Evolutionary conservation across 2,113 vertebrate genomes (phyloP).

Genomic region (Gymnocephalus cernua): DNA sequence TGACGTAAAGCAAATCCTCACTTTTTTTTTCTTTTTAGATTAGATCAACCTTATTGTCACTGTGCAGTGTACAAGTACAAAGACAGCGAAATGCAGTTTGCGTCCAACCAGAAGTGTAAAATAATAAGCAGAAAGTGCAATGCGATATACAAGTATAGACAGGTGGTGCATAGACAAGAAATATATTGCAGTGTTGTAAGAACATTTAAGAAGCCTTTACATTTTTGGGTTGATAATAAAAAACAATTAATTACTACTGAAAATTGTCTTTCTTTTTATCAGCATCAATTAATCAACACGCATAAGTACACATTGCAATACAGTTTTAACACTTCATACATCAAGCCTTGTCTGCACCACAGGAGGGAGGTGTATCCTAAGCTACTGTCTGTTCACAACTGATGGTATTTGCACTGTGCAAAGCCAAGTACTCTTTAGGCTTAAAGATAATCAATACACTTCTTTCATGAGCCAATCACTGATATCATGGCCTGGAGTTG

Average conservation of each 20-base stretch:
- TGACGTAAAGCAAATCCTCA: background rate
- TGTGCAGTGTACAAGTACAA: too few relatives aligned
- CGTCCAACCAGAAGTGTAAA: too few relatives aligned
- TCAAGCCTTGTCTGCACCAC: slow-evolving; percentile 34
- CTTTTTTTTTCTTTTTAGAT: too few relatives aligned
- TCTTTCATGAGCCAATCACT: background rate
- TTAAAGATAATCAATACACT: background rate
- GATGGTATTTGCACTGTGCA: background rate
- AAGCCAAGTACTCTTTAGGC: slow-evolving; percentile 2
- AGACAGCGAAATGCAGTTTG: too few relatives aligned
- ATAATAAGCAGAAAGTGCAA: too few relatives aligned
- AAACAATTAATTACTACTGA: background rate
- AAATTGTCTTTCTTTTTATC: background rate
- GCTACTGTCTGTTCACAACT: background rate
- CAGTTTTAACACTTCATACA: background rate
- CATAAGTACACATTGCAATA: background rate
- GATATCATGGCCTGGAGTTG: background rate
- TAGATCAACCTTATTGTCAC: too few relatives aligned
- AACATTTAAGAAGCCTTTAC: background rate
- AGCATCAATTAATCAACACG: background rate
- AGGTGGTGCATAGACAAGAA: too few relatives aligned
- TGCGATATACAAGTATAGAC: too few relatives aligned
- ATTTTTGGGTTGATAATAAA: background rate
- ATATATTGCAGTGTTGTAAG: too few relatives aligned
- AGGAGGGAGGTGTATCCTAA: slow-evolving; percentile 51